Conservation (phyloP, 2,113 vertebrate genomes). For the Cervus canadensis region DNA sequence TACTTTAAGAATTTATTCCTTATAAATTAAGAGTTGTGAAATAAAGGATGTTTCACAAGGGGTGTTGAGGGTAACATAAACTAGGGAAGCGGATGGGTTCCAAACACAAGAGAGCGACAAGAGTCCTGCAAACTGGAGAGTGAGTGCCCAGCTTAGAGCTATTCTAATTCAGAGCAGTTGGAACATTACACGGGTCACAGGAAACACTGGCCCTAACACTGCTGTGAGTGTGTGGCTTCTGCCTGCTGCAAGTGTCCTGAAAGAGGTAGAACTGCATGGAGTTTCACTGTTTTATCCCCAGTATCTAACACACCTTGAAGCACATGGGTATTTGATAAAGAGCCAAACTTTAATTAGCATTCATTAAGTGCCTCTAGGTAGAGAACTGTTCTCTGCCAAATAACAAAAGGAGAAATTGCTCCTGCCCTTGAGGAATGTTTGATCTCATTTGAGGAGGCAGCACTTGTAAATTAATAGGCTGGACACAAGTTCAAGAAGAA, state of each 20-base stretch:
- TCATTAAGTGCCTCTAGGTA: background rate
- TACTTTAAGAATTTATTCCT: background rate
- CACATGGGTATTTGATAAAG: background rate
- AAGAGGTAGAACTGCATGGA: background rate
- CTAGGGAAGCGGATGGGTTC: background rate
- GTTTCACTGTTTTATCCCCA: background rate
- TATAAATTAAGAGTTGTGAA: background rate
- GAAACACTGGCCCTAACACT: background rate
- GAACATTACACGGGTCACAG: background rate
- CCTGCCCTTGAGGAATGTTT: background rate
- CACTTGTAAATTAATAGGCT: background rate
- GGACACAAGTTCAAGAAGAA: background rate
- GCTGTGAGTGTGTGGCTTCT: background rate
- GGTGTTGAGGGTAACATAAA: background rate
- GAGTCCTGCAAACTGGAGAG: background rate
- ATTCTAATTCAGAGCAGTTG: background rate
- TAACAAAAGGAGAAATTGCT: background rate
- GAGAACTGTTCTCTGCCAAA: background rate
- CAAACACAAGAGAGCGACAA: background rate
- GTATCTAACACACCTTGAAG: background rate
- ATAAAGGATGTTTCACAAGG: background rate
- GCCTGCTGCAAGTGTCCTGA: background rate
- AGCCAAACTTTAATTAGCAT: background rate
- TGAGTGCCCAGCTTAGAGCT: background rate
- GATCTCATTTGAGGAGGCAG: background rate